phyloP scores from a whole-genome alignment of 2,113 vertebrate genomes.

The Sarotherodon lohbergeri region DNA sequence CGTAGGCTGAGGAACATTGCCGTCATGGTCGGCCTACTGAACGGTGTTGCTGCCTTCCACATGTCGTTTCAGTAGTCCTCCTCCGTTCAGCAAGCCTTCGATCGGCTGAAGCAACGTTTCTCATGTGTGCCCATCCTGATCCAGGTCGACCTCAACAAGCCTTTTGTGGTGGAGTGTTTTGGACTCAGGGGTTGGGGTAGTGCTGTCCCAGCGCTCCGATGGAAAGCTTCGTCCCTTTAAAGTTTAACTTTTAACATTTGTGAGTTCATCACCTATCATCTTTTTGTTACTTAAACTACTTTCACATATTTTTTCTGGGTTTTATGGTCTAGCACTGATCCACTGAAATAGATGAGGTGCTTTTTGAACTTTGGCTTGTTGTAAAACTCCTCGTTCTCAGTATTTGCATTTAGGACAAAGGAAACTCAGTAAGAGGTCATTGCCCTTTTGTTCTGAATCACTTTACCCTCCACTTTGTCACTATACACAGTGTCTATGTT shows the following conservation, averaged over 20 bases:
- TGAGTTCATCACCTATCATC: background rate
- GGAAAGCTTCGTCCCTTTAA: background rate
- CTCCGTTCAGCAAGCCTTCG: background rate
- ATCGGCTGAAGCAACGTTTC: background rate
- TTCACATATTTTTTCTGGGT: background rate
- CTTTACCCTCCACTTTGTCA: background rate
- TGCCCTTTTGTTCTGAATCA: background rate
- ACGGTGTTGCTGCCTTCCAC: background rate
- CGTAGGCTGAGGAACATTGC: background rate
- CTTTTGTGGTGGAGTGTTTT: background rate
- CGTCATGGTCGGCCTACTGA: background rate
- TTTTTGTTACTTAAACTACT: background rate
- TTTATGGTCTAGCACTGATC: background rate
- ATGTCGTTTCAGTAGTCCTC: background rate
- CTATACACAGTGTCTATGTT: background rate
- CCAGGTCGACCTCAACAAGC: background rate
- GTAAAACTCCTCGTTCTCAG: background rate
- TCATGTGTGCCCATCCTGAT: background rate
- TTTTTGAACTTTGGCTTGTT: background rate
- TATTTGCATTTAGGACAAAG: background rate
- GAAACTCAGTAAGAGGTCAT: background rate
- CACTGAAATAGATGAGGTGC: background rate
- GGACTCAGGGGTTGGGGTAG: background rate
- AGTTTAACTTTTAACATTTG: background rate
- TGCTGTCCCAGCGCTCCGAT: background rate